Base-by-base conservation (phyloP, 2,888 invertebrate genomes). In the Bombyx huttoni region DNA sequence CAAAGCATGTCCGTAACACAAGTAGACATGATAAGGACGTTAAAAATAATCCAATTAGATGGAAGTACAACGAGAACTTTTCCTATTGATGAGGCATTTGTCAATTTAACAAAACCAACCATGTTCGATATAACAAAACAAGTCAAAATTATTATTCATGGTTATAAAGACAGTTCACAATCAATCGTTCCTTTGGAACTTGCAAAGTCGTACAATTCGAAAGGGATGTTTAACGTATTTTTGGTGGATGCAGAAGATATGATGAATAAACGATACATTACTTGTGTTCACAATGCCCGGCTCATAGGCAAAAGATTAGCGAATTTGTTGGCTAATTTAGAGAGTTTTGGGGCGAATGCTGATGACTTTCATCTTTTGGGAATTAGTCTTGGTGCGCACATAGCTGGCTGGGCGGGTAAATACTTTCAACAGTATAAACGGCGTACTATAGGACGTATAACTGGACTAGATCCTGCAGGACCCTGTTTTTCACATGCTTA, bases 301-400 rank as follows among this genome's bases (percentile, higher is more conserved):
- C 72, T 88, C 0, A 81, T 90, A 24, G 91, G 89, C 0, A 88
- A 89, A 60, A 86, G 90, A 62, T 74, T 90, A 3, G 90, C 88
- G 3, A 82, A 88, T 63, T 71, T 91, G 46, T 71, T 91, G 49
- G 83, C 86, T 1, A 78, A 83, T 64, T 77, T 91, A 51, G 81
- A 85, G 64, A 73, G 76, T 51, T 78, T 75, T 55, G 81, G 82
- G 47, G 81, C 89, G 0, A 77, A 81, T 47, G 77, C 89, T 46
- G 80, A 82, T 56, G 83, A 85, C 59, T 78, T 91, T 56, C 91
- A 91, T 72, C 65, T 91, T 13, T 70, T 91, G 47, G 91, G 91
- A 7, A 90, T 91, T 60, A 91, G 91, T 65, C 79, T 91, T 48
- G 91, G 91, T 12, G 90, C 90, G 1, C 91, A 91, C 56, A 84